These are phyloP conservation scores for Galleria mellonella DNA, from an alignment of 1,140 invertebrate genomes.

Conservation along the genomic window DNA sequence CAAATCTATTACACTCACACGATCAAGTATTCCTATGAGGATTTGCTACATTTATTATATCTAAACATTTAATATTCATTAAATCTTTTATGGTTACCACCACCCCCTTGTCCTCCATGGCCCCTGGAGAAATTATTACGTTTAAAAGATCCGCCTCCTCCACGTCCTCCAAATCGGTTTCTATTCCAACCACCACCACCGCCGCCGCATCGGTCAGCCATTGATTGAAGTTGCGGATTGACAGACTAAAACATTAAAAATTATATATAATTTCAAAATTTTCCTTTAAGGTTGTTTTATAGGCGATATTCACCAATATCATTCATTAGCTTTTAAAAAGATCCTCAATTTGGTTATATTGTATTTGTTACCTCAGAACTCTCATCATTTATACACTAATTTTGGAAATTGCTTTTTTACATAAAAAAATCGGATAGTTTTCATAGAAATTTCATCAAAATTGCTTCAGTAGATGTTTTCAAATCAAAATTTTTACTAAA, in stretches of 20 bases:
- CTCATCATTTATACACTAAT: too few species aligned
- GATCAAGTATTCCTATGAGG: conserved; percentile 46
- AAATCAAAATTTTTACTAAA: too few species aligned
- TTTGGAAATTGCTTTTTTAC: too few species aligned
- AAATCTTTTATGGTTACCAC: conserved; percentile 71
- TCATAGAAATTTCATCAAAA: too few species aligned
- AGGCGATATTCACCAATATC: too few species aligned
- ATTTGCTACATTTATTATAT: conserved; percentile 43
- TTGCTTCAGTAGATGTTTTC: too few species aligned
- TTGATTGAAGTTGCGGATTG: conserved; percentile 74
- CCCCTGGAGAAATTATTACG: conserved; percentile 54
- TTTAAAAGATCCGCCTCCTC: conserved; percentile 58
- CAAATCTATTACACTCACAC: conserved; percentile 34
- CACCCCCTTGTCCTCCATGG: conserved; percentile 41
- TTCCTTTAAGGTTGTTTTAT: too few species aligned
- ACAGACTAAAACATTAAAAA: conserved; percentile 58
- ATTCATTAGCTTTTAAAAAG: too few species aligned
- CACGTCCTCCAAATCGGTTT: conserved; percentile 54
- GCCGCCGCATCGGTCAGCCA: conserved; percentile 74
- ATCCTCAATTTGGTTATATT: too few species aligned
- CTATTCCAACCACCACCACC: conserved; percentile 73
- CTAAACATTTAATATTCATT: conserved; percentile 60
- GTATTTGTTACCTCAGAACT: too few species aligned
- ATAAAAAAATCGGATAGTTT: too few species aligned
- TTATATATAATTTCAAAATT: too few species aligned